Conservation (phyloP, 2,888 invertebrate species). For the Drosophila testacea region DNA sequence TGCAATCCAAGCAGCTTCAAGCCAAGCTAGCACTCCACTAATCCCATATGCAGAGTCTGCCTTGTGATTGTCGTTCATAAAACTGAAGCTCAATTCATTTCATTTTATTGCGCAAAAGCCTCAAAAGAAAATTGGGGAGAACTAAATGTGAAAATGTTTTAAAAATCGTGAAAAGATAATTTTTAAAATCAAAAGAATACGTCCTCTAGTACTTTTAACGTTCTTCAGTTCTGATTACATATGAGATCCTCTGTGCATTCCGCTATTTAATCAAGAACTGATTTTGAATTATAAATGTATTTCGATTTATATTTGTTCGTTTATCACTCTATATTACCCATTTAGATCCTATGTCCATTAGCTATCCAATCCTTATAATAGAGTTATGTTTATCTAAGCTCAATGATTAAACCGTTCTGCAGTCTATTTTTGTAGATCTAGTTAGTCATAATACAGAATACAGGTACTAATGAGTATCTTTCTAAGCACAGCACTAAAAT, state of each 20-base stretch:
- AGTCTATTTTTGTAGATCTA: no score
- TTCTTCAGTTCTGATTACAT: neutral
- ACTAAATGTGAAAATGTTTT: constrained; percentile 9
- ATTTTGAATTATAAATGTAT: neutral
- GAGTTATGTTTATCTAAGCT: no score
- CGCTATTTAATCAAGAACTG: neutral
- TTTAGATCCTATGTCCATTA: neutral
- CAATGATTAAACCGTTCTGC: no score
- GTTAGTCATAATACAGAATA: no score
- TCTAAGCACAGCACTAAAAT: neutral
- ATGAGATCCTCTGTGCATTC: neutral
- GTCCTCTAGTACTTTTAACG: neutral
- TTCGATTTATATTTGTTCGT: neutral
- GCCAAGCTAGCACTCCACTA: constrained; percentile 39
- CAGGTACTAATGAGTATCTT: no score
- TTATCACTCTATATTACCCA: neutral
- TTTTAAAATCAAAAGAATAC: neutral
- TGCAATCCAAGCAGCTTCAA: constrained; percentile 17
- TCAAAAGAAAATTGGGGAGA: constrained; percentile 14
- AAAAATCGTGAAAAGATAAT: constrained; percentile 5
- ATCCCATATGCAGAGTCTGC: constrained; percentile 59
- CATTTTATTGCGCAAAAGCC: constrained; percentile 60
- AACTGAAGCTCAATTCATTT: constrained; percentile 70
- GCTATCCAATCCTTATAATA: no score
- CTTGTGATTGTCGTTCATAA: constrained; percentile 46